Percentiles rank a stretch among this genome's conserved stretches.
These are phyloP conservation scores for Gouania willdenowi DNA, from an alignment of 2,797 vertebrate species.

Conservation along the genomic window DNA sequence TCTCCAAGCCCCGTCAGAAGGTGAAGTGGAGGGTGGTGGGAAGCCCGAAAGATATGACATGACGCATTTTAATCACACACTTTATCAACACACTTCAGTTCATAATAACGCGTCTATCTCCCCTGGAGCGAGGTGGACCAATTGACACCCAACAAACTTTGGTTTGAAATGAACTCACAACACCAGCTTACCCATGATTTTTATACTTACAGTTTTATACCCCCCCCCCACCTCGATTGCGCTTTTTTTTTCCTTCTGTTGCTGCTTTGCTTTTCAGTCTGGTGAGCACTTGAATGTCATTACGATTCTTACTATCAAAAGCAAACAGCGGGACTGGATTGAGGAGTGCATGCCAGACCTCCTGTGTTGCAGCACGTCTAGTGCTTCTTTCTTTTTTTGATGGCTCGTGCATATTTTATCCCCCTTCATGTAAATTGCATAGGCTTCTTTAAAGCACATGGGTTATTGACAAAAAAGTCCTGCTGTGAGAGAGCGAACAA, in stretches of 20 bases:
- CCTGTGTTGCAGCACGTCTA: conserved; percentile 17
- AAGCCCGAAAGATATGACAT: conserved; percentile 44
- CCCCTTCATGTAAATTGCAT: conserved; percentile 16
- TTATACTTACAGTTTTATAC: neutral
- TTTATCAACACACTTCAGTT: conserved; percentile 53
- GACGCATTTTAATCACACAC: conserved; percentile 51
- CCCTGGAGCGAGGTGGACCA: conserved; percentile 7
- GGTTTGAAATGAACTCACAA: conserved; percentile 6
- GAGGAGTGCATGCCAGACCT: conserved; percentile 21
- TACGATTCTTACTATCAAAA: conserved; percentile 54
- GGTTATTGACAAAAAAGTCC: conserved; percentile 28
- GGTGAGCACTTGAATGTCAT: conserved; percentile 56
- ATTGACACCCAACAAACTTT: conserved; percentile 29
- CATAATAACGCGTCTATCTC: conserved; percentile 11
- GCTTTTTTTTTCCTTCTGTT: conserved; percentile 23
- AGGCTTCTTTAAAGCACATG: conserved; percentile 2
- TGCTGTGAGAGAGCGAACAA: conserved; percentile 17
- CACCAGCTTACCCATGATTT: conserved; percentile 12
- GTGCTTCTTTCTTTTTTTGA: conserved; percentile 42
- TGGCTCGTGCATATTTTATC: conserved; percentile 16
- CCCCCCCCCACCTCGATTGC: neutral
- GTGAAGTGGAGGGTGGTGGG: neutral
- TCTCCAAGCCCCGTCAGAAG: conserved; percentile 33
- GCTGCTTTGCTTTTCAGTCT: conserved; percentile 49
- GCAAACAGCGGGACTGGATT: conserved; percentile 42